Conservation (phyloP, 2,113 vertebrate species). For the Hemiprocne comata region DNA sequence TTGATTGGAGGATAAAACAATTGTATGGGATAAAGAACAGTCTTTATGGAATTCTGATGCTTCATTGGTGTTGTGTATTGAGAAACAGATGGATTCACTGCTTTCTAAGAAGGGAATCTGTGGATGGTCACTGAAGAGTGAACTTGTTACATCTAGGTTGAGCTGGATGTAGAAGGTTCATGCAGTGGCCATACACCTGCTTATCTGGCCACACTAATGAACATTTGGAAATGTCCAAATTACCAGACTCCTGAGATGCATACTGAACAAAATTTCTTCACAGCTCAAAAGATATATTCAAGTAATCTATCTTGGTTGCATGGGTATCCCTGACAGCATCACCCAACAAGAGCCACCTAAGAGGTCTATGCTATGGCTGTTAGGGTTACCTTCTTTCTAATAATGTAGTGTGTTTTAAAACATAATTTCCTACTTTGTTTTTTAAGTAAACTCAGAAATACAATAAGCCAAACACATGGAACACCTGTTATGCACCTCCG, state of each 20-base stretch:
- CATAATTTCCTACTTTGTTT: neutral
- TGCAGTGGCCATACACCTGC: neutral
- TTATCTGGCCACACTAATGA: neutral
- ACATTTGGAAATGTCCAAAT: neutral
- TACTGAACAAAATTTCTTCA: neutral
- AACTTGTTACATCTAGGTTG: neutral
- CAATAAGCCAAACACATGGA: neutral
- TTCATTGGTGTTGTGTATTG: neutral
- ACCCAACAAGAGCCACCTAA: neutral
- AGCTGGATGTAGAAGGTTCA: neutral
- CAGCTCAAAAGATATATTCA: neutral
- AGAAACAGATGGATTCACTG: neutral
- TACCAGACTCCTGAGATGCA: neutral
- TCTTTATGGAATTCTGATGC: neutral
- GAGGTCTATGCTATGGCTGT: neutral
- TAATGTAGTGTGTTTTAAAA: neutral
- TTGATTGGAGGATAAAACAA: neutral
- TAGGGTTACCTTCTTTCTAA: neutral
- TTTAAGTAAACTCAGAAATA: neutral
- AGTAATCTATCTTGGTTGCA: neutral
- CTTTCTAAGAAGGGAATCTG: neutral
- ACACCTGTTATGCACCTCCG: neutral
- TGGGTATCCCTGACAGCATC: neutral
- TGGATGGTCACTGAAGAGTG: neutral
- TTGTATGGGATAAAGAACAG: neutral